phyloP scores from a whole-genome alignment of 2,888 invertebrate genomes.

The Anticlea derivata region DNA sequence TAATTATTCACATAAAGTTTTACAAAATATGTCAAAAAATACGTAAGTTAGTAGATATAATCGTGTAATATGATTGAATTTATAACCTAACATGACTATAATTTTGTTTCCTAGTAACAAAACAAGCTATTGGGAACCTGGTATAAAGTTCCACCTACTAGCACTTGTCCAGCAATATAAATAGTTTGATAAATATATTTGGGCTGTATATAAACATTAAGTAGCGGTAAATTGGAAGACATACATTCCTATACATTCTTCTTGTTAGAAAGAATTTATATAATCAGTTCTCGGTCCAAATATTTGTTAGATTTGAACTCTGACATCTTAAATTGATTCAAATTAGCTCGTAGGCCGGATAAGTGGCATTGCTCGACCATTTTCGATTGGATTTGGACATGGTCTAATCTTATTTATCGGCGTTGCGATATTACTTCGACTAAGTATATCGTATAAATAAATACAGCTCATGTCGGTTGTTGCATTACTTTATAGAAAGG shows the following conservation, averaged over 20 bases:
- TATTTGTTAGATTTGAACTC: conserved; percentile 29
- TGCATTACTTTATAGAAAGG: conserved; percentile 2
- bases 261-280: conserved; percentile 31
- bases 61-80: too few relatives aligned
- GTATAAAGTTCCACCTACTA: background rate
- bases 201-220: conserved; percentile 23
- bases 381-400: conserved; percentile 24
- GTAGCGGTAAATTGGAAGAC: conserved; percentile 33
- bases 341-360: conserved; percentile 32
- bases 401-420: conserved; percentile 28
- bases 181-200: conserved; percentile 38
- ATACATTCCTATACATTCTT: conserved; percentile 30
- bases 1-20: background rate
- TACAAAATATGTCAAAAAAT: too few relatives aligned
- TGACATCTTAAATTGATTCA: conserved; percentile 35
- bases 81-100: too few relatives aligned
- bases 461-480: conserved; percentile 5
- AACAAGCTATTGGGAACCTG: conserved; percentile 1
- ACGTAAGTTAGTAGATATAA: too few relatives aligned
- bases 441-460: conserved; percentile 8
- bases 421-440: conserved; percentile 16
- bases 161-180: conserved; percentile 24
- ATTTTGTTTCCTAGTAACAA: too few relatives aligned
- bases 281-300: conserved; percentile 28
- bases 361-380: conserved; percentile 13